Evolutionary conservation across 2,888 invertebrate genomes (phyloP).

Genomic region (Piscicola geometra): DNA sequence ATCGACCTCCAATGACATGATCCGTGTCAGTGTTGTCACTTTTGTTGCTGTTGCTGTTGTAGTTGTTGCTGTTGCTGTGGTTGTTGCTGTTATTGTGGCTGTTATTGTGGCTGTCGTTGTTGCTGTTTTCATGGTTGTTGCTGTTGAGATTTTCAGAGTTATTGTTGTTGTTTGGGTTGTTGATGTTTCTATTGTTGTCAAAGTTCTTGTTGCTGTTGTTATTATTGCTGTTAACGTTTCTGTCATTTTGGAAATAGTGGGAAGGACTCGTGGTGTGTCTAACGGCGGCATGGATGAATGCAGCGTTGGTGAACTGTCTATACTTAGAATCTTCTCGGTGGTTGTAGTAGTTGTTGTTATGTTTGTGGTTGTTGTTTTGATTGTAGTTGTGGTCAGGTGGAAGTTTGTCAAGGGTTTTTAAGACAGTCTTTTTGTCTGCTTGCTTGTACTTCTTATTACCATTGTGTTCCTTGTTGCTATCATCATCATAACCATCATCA

Average conservation of each 20-base stretch:
- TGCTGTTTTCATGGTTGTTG: background rate
- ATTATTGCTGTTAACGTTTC: background rate
- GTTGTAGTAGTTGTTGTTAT: background rate
- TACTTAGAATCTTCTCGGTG: background rate
- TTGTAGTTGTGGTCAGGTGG: background rate
- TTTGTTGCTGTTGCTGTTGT: conserved; percentile 7
- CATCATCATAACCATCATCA: too few species aligned
- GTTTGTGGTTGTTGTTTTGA: background rate
- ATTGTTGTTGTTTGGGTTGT: background rate
- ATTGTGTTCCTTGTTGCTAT: too few species aligned
- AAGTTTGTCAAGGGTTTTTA: too few species aligned
- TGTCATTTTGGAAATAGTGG: background rate
- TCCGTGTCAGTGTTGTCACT: background rate
- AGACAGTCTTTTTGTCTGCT: too few species aligned
- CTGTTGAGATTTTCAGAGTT: background rate
- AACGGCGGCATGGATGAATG: too few species aligned
- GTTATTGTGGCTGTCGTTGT: background rate
- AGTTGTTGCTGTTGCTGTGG: background rate
- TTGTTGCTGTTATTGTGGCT: background rate
- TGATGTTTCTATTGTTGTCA: background rate
- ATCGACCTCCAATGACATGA: background rate
- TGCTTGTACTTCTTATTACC: too few species aligned
- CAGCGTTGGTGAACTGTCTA: too few species aligned
- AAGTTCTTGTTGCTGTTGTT: conserved; percentile 11
- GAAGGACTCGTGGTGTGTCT: background rate